Conservation (phyloP, 2,797 vertebrate genomes). For the Helostoma temminkii region DNA sequence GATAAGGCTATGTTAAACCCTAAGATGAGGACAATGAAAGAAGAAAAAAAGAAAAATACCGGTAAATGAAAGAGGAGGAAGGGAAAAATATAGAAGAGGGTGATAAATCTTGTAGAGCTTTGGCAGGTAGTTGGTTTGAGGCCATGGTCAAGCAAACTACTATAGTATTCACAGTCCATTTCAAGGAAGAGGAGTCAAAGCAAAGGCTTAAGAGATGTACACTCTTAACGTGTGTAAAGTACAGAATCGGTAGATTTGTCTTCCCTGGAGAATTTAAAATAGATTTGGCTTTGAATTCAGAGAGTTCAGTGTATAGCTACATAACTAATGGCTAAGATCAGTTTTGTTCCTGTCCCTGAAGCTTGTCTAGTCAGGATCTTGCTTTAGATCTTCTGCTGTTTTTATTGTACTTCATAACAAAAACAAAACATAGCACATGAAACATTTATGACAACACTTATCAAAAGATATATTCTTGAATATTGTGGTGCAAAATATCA, state of each 20-base stretch:
- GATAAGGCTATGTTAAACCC: conserved; percentile 48
- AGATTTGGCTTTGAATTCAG: conserved; percentile 57
- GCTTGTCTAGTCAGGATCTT: conserved; percentile 31
- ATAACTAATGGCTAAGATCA: conserved; percentile 34
- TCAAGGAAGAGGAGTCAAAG: conserved; percentile 38
- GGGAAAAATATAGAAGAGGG: conserved; percentile 29
- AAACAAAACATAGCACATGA: too few relatives aligned
- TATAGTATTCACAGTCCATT: conserved; percentile 53
- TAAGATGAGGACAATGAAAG: conserved; percentile 28
- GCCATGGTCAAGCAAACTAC: conserved; percentile 44
- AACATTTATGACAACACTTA: too few relatives aligned
- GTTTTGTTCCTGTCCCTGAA: conserved; percentile 35
- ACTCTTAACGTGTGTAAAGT: conserved; percentile 51
- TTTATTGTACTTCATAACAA: background rate
- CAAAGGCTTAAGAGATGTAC: conserved; percentile 24
- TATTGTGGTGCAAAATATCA: too few relatives aligned
- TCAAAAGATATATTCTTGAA: too few relatives aligned
- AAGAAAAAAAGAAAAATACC: conserved; percentile 46
- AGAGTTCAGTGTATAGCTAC: conserved; percentile 59
- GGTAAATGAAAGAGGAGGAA: conserved; percentile 36
- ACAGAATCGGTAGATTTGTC: conserved; percentile 68
- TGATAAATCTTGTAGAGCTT: conserved; percentile 68
- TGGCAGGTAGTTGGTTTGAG: conserved; percentile 54
- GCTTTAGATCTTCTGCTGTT: conserved; percentile 3
- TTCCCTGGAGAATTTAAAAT: conserved; percentile 58